Conservation (phyloP, 37 sponge, comb jelly and placozoan species). For the Tethya wilhelma region DNA sequence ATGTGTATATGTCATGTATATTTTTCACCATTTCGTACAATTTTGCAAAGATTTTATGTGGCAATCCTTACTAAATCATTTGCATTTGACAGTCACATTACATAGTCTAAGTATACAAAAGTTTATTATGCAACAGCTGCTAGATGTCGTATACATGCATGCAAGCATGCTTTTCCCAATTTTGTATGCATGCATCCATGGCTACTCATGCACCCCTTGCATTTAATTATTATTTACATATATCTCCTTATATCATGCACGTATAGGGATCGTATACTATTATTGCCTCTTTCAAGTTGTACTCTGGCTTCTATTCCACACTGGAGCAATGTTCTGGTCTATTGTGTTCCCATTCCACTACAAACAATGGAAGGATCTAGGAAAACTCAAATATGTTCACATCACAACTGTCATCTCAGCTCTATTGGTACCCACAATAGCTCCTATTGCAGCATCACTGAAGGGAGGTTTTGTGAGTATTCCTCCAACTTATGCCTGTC, state of each 20-base stretch:
- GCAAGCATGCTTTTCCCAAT: too few species aligned
- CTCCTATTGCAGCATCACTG: conserved; percentile 2
- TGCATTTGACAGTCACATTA: too few species aligned
- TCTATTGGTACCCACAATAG: conserved; percentile 13
- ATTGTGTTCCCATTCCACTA: conserved; percentile 39
- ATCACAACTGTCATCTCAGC: not conserved
- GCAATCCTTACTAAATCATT: too few species aligned
- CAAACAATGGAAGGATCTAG: not conserved
- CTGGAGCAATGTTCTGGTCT: conserved; percentile 14
- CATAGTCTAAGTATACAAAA: too few species aligned
- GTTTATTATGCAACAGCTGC: too few species aligned
- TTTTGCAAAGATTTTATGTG: too few species aligned
- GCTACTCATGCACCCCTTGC: too few species aligned
- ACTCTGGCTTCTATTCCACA: conserved; percentile 44
- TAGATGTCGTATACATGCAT: too few species aligned
- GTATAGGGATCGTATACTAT: conserved; percentile 37
- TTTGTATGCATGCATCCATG: not conserved
- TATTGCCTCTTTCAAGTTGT: conserved; percentile 29
- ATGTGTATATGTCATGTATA: not conserved
- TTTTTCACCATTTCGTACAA: too few species aligned
- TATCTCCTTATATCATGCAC: too few species aligned
- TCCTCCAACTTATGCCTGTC: conserved; percentile 31
- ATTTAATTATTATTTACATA: too few species aligned
- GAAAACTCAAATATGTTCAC: conserved; percentile 36
- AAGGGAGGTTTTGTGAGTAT: conserved; percentile 1